A percentile compares a stretch with the other conserved stretches of the same genome.
phyloP scores from a whole-genome alignment of 2,797 vertebrate species.

The Aeoliscus strigatus region DNA sequence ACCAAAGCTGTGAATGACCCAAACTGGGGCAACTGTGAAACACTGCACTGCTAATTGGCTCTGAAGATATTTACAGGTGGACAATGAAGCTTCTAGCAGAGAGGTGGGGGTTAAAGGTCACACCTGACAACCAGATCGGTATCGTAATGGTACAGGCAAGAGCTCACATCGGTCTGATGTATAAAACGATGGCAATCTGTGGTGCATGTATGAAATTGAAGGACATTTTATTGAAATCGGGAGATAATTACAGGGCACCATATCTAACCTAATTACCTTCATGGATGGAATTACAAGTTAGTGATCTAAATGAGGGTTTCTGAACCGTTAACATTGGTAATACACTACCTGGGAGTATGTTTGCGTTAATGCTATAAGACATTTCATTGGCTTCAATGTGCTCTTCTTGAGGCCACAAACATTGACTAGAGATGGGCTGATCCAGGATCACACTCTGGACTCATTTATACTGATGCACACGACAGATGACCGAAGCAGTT shows the following conservation, averaged over 20 bases:
- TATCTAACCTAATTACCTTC: constrained; percentile 19
- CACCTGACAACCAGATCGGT: constrained; percentile 44
- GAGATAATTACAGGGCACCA: constrained; percentile 17
- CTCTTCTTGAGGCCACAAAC: too few relatives aligned
- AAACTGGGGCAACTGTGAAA: constrained; percentile 28
- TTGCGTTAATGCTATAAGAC: too few relatives aligned
- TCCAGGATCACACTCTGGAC: too few relatives aligned
- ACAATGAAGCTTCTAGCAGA: constrained; percentile 7
- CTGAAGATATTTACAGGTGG: constrained; percentile 35
- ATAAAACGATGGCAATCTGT: constrained; percentile 14
- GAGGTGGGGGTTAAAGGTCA: constrained; percentile 38
- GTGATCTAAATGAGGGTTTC: constrained; percentile 23
- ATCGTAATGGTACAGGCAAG: background rate
- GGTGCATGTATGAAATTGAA: constrained; percentile 18
- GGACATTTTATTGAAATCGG: too few relatives aligned
- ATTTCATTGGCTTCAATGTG: too few relatives aligned
- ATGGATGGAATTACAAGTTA: constrained; percentile 4
- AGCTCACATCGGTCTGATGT: constrained; percentile 6
- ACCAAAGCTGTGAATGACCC: constrained; percentile 18
- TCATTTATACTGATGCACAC: too few relatives aligned
- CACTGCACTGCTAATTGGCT: constrained; percentile 30
- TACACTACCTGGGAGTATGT: too few relatives aligned
- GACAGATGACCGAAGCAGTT: too few relatives aligned
- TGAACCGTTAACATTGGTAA: too few relatives aligned
- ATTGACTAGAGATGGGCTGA: too few relatives aligned